Base-by-base conservation (phyloP, 1,140 invertebrate genomes). In the Apis laboriosa region DNA sequence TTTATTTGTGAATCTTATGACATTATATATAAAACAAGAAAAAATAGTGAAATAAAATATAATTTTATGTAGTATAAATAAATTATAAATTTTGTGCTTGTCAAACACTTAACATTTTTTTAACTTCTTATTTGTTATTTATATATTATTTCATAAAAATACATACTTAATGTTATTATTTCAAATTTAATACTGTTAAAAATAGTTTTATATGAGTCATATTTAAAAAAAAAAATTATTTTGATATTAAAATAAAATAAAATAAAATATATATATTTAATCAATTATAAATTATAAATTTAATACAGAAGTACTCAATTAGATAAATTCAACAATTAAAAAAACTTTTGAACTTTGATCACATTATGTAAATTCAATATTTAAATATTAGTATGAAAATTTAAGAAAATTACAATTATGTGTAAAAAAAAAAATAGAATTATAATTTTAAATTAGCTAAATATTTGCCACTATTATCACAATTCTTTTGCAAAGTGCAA, bases 401-500 rank as follows among this genome's bases (percentile, higher is more conserved):
- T 72, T 81, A 77, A 74, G 70, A 74, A 77, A 83, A 73, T 80
- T 88, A 49, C 68, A 79, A 79, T 71, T 83, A 84, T 49, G 71
- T 87, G 81, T 83, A 76, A 17, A 85, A 80, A 79, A n/a, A 80
- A n/a, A 80, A 75, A 55, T 77, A 83, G 80, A 79, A 75, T 74
- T 75, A 28, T 71, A 87, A 84, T 58, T 60, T 89, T 80, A 64
- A 75, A 88, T 82, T 77, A 86, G n/a, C 56, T 60, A 76, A 88
- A 63, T 66, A 55, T 63, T 72, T 82, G 58, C 71, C 66, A 77
- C 60, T 79, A 58, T 76, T 64, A 82, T 77, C 82, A 61, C 58
- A 86, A 76, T 89, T 56, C 71, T 63, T 80, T 84, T 76, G 63
- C 84, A 93, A 88, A 92, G 90, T 84, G 91, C 86, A 81, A 87